These are phyloP conservation scores for Nothura maculosa DNA, from an alignment of 2,797 vertebrate genomes.

Conservation along the genomic window DNA sequence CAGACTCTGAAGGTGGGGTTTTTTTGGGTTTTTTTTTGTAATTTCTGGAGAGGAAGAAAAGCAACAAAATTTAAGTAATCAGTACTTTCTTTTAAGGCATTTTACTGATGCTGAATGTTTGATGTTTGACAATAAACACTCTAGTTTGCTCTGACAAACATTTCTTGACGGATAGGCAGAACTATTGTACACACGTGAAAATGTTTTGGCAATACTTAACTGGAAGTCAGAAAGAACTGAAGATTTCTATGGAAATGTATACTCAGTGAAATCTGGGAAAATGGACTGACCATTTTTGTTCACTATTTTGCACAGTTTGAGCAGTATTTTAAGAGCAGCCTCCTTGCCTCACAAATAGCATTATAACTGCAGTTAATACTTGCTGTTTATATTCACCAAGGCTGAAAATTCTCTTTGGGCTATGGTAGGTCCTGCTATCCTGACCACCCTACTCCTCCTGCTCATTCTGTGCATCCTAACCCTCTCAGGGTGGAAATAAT, in stretches of 20 bases:
- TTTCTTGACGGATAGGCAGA: neutral
- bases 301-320: neutral
- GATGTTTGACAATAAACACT: neutral
- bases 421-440: neutral
- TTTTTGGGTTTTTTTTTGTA: neutral
- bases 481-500: neutral
- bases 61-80: constrained; percentile 40
- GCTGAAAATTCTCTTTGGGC: neutral
- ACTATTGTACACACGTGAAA: neutral
- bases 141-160: neutral
- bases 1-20: neutral
- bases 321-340: neutral
- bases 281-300: neutral
- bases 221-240: neutral
- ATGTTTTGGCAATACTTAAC: neutral
- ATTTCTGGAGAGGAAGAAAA: constrained; percentile 58
- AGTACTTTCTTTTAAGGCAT: neutral
- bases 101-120: neutral
- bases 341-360: neutral
- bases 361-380: neutral
- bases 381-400: neutral
- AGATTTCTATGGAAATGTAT: neutral
- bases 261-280: neutral
- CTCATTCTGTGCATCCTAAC: neutral
- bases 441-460: neutral